These are phyloP conservation scores for Sycophaga agraensis DNA, from an alignment of 1,140 invertebrate genomes.

Conservation along the genomic window DNA sequence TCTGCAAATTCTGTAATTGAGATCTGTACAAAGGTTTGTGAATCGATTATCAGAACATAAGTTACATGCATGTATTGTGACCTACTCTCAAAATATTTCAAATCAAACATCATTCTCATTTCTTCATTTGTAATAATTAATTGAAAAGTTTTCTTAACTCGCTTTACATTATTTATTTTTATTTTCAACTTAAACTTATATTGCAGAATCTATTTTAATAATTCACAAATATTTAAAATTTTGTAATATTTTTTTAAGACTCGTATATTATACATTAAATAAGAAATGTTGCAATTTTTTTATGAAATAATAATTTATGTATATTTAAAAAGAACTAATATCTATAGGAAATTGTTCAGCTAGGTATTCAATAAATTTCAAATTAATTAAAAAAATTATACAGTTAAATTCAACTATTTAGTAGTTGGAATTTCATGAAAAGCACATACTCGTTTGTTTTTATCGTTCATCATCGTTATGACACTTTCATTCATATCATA, in stretches of 20 bases:
- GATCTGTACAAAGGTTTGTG: background rate
- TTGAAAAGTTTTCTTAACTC: too few relatives aligned
- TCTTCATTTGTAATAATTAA: too few relatives aligned
- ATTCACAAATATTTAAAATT: too few relatives aligned
- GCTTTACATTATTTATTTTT: too few relatives aligned
- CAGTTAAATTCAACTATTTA: background rate
- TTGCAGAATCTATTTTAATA: too few relatives aligned
- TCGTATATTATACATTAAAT: too few relatives aligned
- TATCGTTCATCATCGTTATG: background rate
- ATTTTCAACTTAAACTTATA: too few relatives aligned
- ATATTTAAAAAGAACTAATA: too few relatives aligned
- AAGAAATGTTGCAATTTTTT: too few relatives aligned
- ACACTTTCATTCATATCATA: background rate
- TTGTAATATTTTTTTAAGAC: too few relatives aligned
- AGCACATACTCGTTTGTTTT: conserved; percentile 13
- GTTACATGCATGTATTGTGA: background rate
- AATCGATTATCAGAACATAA: background rate
- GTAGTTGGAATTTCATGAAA: conserved; percentile 13
- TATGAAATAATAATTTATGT: too few relatives aligned
- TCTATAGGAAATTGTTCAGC: too few relatives aligned
- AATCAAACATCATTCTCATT: conserved; percentile 7
- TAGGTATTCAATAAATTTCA: background rate
- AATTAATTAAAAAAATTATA: background rate
- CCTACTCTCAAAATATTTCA: background rate
- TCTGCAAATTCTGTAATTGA: background rate